Conservation (phyloP, 2,888 invertebrate species). For the Rhabditoides inermis region DNA sequence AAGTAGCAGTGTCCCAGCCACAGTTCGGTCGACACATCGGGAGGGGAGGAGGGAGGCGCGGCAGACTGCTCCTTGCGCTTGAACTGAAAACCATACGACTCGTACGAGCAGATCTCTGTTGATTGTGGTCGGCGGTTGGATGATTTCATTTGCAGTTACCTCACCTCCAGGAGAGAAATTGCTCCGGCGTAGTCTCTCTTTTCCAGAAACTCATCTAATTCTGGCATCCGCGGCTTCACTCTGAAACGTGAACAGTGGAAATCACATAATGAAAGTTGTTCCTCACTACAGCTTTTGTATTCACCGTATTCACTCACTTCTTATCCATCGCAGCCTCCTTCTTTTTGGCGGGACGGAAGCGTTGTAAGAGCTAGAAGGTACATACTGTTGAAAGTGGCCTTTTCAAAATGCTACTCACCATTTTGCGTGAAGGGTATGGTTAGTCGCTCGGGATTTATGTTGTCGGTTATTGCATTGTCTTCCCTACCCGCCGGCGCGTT, state of each 20-base stretch:
- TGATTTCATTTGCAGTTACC: slow-evolving; percentile 3
- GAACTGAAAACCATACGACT: slow-evolving; percentile 8
- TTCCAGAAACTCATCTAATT: slow-evolving; percentile 78
- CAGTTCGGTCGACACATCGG: slow-evolving; percentile 57
- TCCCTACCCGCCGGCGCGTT: too few relatives aligned
- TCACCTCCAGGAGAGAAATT: slow-evolving; percentile 78
- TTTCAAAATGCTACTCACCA: too few relatives aligned
- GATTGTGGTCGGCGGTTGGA: neutral
- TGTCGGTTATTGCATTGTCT: too few relatives aligned
- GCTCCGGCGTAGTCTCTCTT: slow-evolving; percentile 89
- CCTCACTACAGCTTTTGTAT: too few relatives aligned
- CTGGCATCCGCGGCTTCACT: slow-evolving; percentile 58
- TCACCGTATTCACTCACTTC: too few relatives aligned
- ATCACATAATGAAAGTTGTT: too few relatives aligned
- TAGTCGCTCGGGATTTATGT: too few relatives aligned
- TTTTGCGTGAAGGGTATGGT: too few relatives aligned
- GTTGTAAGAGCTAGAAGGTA: slow-evolving; percentile 35
- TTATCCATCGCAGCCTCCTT: slow-evolving; percentile 19
- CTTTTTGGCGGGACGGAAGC: slow-evolving; percentile 25
- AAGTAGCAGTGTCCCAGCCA: slow-evolving; percentile 94
- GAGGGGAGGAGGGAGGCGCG: slow-evolving; percentile 1
- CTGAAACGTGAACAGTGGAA: neutral
- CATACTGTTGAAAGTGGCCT: too few relatives aligned
- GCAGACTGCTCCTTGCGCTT: slow-evolving; percentile 5
- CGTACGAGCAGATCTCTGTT: too few relatives aligned